phyloP scores from a whole-genome alignment of 2,113 vertebrate genomes.

The Tragelaphus buxtoni region DNA sequence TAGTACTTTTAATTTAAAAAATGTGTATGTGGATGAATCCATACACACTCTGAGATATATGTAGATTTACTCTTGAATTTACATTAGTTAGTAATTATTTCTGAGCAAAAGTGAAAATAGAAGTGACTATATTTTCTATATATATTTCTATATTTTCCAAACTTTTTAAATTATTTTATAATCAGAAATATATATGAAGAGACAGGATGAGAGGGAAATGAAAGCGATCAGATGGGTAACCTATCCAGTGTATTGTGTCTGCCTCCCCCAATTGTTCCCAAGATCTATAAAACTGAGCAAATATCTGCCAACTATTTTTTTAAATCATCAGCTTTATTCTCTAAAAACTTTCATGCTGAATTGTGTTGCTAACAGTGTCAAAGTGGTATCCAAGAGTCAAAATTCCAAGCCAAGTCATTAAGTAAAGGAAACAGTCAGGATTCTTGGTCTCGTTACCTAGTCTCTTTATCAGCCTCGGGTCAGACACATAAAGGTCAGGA shows the following conservation, averaged over 20 bases:
- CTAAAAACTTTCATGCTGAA: not conserved
- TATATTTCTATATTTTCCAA: not conserved
- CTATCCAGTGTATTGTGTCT: not conserved
- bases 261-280: not conserved
- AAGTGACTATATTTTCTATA: not conserved
- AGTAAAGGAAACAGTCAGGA: slow-evolving; percentile 34
- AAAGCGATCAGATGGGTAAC: not conserved
- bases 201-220: not conserved
- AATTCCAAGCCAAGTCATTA: slow-evolving; percentile 18
- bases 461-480: not conserved
- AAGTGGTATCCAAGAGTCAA: slow-evolving; percentile 25
- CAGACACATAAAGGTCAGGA: slow-evolving; percentile 25
- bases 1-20: not conserved
- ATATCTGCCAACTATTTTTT: not conserved
- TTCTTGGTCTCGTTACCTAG: not conserved
- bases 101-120: not conserved
- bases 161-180: not conserved
- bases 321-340: slow-evolving; percentile 21
- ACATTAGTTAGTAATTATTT: not conserved
- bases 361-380: slow-evolving; percentile 14
- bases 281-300: not conserved
- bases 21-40: not conserved
- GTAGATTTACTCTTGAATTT: not conserved
- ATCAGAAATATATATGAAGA: not conserved
- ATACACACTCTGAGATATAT: not conserved